Base-by-base conservation (phyloP, 2,888 invertebrate species). In the Leucoma salicis region DNA sequence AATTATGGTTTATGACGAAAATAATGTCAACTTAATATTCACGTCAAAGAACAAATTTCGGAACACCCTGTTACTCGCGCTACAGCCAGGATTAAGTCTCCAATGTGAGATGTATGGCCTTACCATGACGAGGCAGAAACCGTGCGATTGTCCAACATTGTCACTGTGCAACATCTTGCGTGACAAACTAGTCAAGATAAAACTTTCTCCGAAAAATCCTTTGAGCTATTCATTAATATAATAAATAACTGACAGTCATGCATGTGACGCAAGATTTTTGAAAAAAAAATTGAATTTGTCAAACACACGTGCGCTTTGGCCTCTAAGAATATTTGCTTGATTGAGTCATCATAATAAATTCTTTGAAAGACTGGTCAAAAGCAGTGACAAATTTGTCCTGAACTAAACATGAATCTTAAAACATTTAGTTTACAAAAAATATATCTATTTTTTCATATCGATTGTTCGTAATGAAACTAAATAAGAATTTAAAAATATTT, bases 91-190 rank as follows among this genome's bases (percentile, higher is more conserved):
- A 84, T 82, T 84, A 82, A 65, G 62, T 65, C 59, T 57, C 71
- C 29, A 70, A 78, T 73, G 70, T 67, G 53, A 77, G 82, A 89
- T 83, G 78, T 84, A 89, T 88, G 83, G 78, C 71, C 72, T 61
- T 33, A 57, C 47, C 49, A 78, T 89, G 89, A 89, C 87, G 69
- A 73, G 70, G 83, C 86, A 75, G 63, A 52, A 63, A 32, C 21
- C 66, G 53, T 61, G 49, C 53, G 62, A 69, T 54, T 63, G 75
- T 75, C 78, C 74, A 75, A 74, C 66, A 75, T 78, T 77, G 82
- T 82, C 76, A 69, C 82, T 86, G 82, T 78, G 79, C 80, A 83
- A 85, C 79, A 79, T 82, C 79, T 84, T 79, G 82, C 80, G 75
- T 73, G 72, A 85, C 86, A 79, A 68, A 79, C 66, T 64, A 60